A percentile compares a stretch with the other conserved stretches of the same genome.
Conservation (phyloP, 2,797 vertebrate genomes). For the Percopsis omiscomaycus region DNA sequence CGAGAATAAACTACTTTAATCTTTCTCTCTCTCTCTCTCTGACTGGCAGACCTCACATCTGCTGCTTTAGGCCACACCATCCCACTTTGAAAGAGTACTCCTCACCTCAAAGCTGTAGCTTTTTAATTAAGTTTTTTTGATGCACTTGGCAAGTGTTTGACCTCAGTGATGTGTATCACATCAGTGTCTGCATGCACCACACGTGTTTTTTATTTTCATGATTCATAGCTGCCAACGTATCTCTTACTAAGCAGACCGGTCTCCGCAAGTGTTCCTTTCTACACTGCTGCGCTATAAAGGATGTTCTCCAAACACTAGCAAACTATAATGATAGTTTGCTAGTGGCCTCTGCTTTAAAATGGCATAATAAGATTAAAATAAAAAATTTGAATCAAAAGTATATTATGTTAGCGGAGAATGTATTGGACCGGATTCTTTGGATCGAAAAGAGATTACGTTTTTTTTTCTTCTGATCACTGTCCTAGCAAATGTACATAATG, state of each 20-base stretch:
- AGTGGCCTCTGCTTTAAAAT: conserved; percentile 9
- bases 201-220: conserved; percentile 16
- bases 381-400: no score
- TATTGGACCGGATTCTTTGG: conserved; percentile 14
- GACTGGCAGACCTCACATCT: conserved; percentile 61
- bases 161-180: conserved; percentile 48
- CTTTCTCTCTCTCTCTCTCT: conserved; percentile 26
- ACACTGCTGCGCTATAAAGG: conserved; percentile 24
- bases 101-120: conserved; percentile 63
- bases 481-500: conserved; percentile 64
- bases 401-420: no score
- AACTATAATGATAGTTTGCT: conserved; percentile 28
- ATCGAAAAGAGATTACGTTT: conserved; percentile 61
- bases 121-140: conserved; percentile 68
- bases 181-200: conserved; percentile 37
- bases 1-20: conserved; percentile 73
- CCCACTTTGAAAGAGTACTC: conserved; percentile 57
- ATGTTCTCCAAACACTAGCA: conserved; percentile 3
- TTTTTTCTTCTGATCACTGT: conserved; percentile 49
- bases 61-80: conserved; percentile 46
- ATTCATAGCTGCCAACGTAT: conserved; percentile 41
- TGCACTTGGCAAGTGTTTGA: conserved; percentile 37
- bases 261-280: conserved; percentile 26
- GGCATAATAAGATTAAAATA: neutral
- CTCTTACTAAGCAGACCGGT: conserved; percentile 30